Evolutionary conservation across 2,797 vertebrate genomes (phyloP), one percentile per base, ranked within the genome.

Genomic region (Stomatorhinus walkeri): DNA sequence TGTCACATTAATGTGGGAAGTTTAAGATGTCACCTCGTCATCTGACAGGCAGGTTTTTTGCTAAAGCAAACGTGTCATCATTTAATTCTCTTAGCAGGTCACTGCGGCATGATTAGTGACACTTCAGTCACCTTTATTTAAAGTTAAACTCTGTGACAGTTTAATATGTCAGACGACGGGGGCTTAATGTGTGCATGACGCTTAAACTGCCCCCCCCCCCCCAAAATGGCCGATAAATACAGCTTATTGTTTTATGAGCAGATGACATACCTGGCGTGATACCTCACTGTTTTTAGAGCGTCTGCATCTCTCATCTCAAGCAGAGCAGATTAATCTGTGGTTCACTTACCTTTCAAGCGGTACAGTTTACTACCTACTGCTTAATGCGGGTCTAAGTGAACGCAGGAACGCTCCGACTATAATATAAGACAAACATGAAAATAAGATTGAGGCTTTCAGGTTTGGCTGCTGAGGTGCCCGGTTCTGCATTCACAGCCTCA

Each of bases 71-170:
- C 92, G 94, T 93, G 93, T 95, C 94, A 94, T 91, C 94, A 93
- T 95, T 93, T 92, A 91, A 91, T 95, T 95, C 94, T 96, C 95
- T 96, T 96, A 95, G 93, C 94, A 94, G 94, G 94, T 95, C 93
- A 91, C 92, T 93, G 91, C 92, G 91, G 93, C 91, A 92, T 94
- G 92, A 94, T 94, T 94, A 94, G 94, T 94, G 94, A 94, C 95
- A 93, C 92, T 91, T 91, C 88, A 94, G 95, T 96, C 96, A 95
- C 94, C 95, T 95, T 94, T 92, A 94, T 93, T 95, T 94, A 95
- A 94, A 93, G 94, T 94, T 94, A 94, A 95, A 94, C 94, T 91
- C 94, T 91, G 92, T 94, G 95, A 95, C 95, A 95, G 94, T 96
- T 95, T 95, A 95, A 96, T 95, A 95, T 93, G 93, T 90, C 92